Percentiles rank a stretch among this genome's conserved stretches.
phyloP scores from a whole-genome alignment of 2,797 vertebrate species.

The Diplodus sargus region DNA sequence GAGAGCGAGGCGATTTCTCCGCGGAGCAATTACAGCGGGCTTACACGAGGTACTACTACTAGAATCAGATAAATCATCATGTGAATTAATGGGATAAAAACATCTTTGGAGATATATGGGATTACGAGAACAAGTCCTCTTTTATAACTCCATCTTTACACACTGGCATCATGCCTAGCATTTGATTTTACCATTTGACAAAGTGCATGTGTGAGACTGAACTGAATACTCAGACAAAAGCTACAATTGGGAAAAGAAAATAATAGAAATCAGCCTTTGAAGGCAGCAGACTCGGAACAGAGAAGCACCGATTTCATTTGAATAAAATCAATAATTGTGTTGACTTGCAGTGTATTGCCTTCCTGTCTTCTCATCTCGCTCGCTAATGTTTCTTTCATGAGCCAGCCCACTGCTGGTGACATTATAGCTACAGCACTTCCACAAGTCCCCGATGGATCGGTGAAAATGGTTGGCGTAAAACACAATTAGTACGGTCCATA shows the following conservation, averaged over 20 bases:
- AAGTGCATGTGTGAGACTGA: constrained; percentile 39
- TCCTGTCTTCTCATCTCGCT: constrained; percentile 81
- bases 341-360: constrained; percentile 84
- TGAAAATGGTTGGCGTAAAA: constrained; percentile 84
- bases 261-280: constrained; percentile 58
- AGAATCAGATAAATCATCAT: constrained; percentile 12
- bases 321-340: constrained; percentile 87
- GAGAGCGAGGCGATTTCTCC: constrained; percentile 37
- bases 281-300: constrained; percentile 60
- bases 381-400: constrained; percentile 88
- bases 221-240: constrained; percentile 45
- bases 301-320: constrained; percentile 74
- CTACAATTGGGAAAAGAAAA: constrained; percentile 22
- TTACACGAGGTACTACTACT: not conserved
- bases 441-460: constrained; percentile 83
- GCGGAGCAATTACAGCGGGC: constrained; percentile 34
- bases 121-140: constrained; percentile 30
- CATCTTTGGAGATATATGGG: constrained; percentile 22
- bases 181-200: constrained; percentile 39
- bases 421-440: constrained; percentile 83
- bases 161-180: constrained; percentile 35
- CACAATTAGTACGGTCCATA: constrained; percentile 85
- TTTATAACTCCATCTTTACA: constrained; percentile 34
- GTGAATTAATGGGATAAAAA: constrained; percentile 22
- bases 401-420: constrained; percentile 81